Evolutionary conservation across 1,140 invertebrate genomes (phyloP), one percentile per base, ranked within the genome.

Genomic region (Maniola jurtina): DNA sequence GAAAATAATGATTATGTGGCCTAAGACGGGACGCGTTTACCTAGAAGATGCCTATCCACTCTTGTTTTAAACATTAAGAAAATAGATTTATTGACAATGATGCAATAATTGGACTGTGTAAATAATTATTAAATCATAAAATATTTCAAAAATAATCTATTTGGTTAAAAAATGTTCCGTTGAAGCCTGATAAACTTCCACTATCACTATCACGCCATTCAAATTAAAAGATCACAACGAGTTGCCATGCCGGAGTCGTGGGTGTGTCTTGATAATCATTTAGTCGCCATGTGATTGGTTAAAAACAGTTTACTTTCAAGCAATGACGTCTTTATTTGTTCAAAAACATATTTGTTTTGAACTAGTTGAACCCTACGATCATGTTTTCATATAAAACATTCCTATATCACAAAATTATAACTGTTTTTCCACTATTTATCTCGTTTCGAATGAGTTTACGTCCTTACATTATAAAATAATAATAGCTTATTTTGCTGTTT

Each of bases 261-360:
- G 88, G 88, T 90, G 88, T 90, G 88, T 90, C 86, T 77, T 79
- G 72, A 75, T 79, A 77, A 80, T 81, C 72, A 76, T 68, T 75
- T 71, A 61, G 57, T 58, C 57, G 66, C 33, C 66, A 65, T 75
- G 74, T 81, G 76, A 83, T 79, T 79, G 74, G 68, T 57, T 61
- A 52, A 66, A 71, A 61, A 64, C 66, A 67, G 61, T 76, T 73
- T 72, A 71, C 71, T 71, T 76, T 77, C 70, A 70, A 78, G 14
- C 16, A 56, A 74, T 75, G 76, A 83, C 86, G 86, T 88, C 78
- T 79, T 52, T 48, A 59, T 47, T 54, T 58, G 63, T 79, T 83
- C 74, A 79, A 86, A 88, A 89, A 87, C 85, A 89, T 86, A 83
- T 86, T 88, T 89, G 81, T 86, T 80, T 77, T 78, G 62, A 77